phyloP scores from a whole-genome alignment of 2,888 invertebrate species.

The Arctia plantaginis region DNA sequence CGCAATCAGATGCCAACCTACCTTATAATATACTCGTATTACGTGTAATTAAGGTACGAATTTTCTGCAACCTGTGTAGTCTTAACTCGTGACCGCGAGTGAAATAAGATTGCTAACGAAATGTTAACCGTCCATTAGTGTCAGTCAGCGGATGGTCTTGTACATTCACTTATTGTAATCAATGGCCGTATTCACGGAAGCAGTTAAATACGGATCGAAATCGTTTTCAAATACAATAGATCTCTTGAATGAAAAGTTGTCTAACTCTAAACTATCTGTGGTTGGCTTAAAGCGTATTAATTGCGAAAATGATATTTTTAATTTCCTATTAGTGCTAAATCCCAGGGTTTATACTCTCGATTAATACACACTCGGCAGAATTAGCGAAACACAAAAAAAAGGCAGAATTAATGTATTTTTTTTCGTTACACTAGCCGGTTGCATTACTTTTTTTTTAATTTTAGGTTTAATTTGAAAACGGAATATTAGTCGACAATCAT shows the following conservation, averaged over 20 bases:
- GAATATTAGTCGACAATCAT: too few species aligned
- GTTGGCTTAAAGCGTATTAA: neutral
- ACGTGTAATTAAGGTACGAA: neutral
- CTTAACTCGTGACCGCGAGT: constrained; percentile 19
- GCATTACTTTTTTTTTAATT: too few species aligned
- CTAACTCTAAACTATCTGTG: neutral
- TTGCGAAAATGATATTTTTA: neutral
- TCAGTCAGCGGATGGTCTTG: constrained; percentile 36
- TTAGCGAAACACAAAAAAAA: too few species aligned
- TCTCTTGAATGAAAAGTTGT: neutral
- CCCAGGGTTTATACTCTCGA: neutral
- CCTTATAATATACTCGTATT: neutral
- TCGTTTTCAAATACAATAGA: constrained; percentile 10
- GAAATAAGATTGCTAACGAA: constrained; percentile 42
- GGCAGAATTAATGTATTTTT: too few species aligned
- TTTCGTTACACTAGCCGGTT: too few species aligned
- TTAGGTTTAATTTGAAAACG: too few species aligned
- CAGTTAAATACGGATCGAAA: constrained; percentile 33
- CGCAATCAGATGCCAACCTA: neutral
- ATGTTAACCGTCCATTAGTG: constrained; percentile 47
- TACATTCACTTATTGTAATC: constrained; percentile 44
- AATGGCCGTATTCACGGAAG: constrained; percentile 35
- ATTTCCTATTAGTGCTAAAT: neutral
- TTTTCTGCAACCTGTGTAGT: constrained; percentile 2
- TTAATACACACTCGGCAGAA: too few species aligned